phyloP scores from a whole-genome alignment of 2,797 vertebrate species.

The Tolypeutes matacus region DNA sequence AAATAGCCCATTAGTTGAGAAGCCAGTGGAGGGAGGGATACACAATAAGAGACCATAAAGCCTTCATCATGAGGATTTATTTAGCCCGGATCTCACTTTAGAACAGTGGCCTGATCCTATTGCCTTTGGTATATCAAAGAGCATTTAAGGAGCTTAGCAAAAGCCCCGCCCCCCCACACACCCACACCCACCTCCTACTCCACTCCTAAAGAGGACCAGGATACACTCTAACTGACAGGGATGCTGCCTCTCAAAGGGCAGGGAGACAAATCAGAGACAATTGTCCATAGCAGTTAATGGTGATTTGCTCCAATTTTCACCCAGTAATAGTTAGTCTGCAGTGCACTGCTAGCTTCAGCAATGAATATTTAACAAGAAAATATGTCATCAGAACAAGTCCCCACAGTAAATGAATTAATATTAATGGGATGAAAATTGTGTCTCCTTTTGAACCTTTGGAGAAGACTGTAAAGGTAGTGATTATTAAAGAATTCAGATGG shows the following conservation, averaged over 20 bases:
- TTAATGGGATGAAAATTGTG: slow-evolving; percentile 82
- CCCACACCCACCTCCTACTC: neutral
- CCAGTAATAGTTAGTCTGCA: slow-evolving; percentile 63
- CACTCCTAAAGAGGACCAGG: too few relatives aligned
- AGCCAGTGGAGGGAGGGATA: neutral
- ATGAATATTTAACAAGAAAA: slow-evolving; percentile 86
- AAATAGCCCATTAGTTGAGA: neutral
- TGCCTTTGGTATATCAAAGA: neutral
- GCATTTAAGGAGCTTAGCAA: too few relatives aligned
- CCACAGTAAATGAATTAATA: slow-evolving; percentile 85
- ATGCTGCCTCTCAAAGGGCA: neutral
- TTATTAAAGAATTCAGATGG: slow-evolving; percentile 77
- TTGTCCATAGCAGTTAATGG: neutral
- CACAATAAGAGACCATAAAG: accelerated
- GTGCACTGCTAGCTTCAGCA: slow-evolving; percentile 63
- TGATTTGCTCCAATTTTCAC: slow-evolving; percentile 67
- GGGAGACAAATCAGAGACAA: neutral
- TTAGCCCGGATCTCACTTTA: accelerated
- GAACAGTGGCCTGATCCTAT: accelerated
- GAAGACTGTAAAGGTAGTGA: slow-evolving; percentile 78
- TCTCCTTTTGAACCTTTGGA: slow-evolving; percentile 81
- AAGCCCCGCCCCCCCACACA: too few relatives aligned
- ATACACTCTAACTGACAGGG: neutral
- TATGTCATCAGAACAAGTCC: slow-evolving; percentile 81
- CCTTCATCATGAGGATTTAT: accelerated